Evolutionary conservation across 2,888 invertebrate species (phyloP).

Genomic region (Blera fallax): DNA sequence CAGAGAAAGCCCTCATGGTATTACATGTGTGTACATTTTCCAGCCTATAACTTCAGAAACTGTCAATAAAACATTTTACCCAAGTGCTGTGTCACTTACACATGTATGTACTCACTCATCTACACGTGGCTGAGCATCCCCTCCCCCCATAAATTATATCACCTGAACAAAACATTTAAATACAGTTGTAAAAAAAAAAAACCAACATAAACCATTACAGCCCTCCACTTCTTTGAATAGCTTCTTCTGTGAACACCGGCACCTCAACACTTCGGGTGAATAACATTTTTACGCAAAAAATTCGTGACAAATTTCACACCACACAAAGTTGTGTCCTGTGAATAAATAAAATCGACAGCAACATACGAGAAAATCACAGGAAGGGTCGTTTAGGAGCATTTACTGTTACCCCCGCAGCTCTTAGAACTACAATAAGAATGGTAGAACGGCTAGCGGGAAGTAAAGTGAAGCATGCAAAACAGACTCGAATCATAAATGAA

Average conservation of each 20-base stretch:
- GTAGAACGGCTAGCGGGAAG: not conserved
- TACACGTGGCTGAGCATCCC: not conserved
- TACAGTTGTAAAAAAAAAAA: constrained; percentile 52
- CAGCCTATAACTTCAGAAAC: not conserved
- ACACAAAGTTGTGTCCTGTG: constrained; percentile 65
- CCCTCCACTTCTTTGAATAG: constrained; percentile 20
- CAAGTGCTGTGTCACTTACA: not conserved
- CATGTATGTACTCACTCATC: not conserved
- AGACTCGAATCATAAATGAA: constrained; percentile 71
- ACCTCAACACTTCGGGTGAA: constrained; percentile 41
- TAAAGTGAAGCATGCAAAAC: constrained; percentile 66
- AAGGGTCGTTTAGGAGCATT: constrained; percentile 61
- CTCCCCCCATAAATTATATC: constrained; percentile 36
- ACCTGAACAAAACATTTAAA: constrained; percentile 51
- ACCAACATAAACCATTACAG: constrained; percentile 48
- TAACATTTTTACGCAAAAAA: constrained; percentile 16
- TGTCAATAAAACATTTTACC: constrained; percentile 37
- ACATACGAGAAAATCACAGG: constrained; percentile 65
- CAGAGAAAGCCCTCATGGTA: not conserved
- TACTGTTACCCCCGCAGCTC: constrained; percentile 54
- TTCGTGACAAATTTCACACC: constrained; percentile 70
- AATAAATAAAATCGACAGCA: constrained; percentile 64
- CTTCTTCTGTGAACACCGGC: constrained; percentile 6
- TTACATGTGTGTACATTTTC: not conserved
- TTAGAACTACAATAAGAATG: constrained; percentile 6